These are phyloP conservation scores for Papilio machaon DNA, from an alignment of 1,140 invertebrate species.

Conservation along the genomic window DNA sequence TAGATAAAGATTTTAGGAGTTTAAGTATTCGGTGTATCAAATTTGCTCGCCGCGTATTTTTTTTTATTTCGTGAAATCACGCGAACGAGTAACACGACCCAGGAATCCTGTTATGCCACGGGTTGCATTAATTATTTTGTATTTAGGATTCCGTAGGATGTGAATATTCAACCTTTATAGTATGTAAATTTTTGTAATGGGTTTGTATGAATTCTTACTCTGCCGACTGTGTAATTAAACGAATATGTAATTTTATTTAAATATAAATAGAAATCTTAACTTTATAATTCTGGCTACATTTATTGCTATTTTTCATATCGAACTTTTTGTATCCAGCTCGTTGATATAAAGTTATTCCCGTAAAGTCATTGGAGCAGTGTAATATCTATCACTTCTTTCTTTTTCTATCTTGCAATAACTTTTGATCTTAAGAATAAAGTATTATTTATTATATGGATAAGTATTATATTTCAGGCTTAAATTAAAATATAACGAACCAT, in stretches of 20 bases:
- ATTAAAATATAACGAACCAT: conserved; percentile 11
- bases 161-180: conserved; percentile 33
- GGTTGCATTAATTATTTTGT: conserved; percentile 49
- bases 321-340: too few species aligned
- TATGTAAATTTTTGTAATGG: conserved; percentile 7
- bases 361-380: too few species aligned
- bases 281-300: too few species aligned
- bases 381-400: too few species aligned
- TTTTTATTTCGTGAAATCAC: conserved; percentile 66
- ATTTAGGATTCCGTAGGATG: conserved; percentile 45
- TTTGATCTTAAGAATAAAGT: too few species aligned
- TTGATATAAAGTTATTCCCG: too few species aligned
- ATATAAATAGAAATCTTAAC: background rate
- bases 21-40: conserved; percentile 67
- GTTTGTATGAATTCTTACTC: background rate
- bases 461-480: background rate
- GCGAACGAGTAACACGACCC: conserved; percentile 60
- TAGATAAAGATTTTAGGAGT: conserved; percentile 67
- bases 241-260: background rate
- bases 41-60: conserved; percentile 55
- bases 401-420: too few species aligned
- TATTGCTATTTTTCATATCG: too few species aligned
- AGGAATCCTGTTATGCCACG: conserved; percentile 66
- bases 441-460: background rate
- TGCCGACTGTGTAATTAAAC: background rate